Percentiles rank a stretch among this genome's conserved stretches.
These are phyloP conservation scores for Malacosoma neustria DNA, from an alignment of 2,888 invertebrate genomes.

Conservation along the genomic window DNA sequence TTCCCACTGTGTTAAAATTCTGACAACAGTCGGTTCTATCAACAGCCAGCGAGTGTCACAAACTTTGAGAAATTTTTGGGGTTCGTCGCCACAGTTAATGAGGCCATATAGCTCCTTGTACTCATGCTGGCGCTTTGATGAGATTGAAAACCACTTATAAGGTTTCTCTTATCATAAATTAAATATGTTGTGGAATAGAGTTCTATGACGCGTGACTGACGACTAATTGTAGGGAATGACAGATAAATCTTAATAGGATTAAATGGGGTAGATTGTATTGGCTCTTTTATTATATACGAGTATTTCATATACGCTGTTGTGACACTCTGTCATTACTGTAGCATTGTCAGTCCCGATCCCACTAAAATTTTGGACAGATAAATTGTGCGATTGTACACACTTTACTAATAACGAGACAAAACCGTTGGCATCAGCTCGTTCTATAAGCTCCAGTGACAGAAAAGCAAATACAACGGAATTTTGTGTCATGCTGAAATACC, in stretches of 20 bases:
- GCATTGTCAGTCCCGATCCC: slow-evolving; percentile 31
- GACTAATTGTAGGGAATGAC: slow-evolving; percentile 24
- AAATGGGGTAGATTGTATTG: slow-evolving; percentile 16
- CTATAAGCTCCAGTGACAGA: slow-evolving; percentile 7
- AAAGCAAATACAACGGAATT: slow-evolving; percentile 9
- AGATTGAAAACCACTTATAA: slow-evolving; percentile 25
- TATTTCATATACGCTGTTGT: slow-evolving; percentile 22
- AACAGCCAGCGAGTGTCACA: slow-evolving; percentile 14
- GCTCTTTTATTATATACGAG: slow-evolving; percentile 11
- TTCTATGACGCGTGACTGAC: slow-evolving; percentile 21
- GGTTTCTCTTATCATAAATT: slow-evolving; percentile 24
- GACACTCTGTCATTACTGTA: slow-evolving; percentile 24
- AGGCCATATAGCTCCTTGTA: slow-evolving; percentile 18
- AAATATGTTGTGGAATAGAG: slow-evolving; percentile 20
- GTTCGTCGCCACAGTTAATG: slow-evolving; percentile 22
- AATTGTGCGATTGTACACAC: slow-evolving; percentile 8
- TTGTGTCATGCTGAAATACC: slow-evolving; percentile 6
- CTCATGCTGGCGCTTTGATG: slow-evolving; percentile 15
- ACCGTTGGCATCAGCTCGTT: slow-evolving; percentile 13
- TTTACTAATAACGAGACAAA: slow-evolving; percentile 11
- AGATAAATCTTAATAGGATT: slow-evolving; percentile 17
- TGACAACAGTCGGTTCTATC: slow-evolving; percentile 5
- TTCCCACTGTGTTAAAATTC: slow-evolving; percentile 10
- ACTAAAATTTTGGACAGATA: slow-evolving; percentile 15
- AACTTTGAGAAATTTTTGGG: slow-evolving; percentile 20